Base-by-base conservation (phyloP, 2,888 invertebrate species). In the Dasypolia templi region DNA sequence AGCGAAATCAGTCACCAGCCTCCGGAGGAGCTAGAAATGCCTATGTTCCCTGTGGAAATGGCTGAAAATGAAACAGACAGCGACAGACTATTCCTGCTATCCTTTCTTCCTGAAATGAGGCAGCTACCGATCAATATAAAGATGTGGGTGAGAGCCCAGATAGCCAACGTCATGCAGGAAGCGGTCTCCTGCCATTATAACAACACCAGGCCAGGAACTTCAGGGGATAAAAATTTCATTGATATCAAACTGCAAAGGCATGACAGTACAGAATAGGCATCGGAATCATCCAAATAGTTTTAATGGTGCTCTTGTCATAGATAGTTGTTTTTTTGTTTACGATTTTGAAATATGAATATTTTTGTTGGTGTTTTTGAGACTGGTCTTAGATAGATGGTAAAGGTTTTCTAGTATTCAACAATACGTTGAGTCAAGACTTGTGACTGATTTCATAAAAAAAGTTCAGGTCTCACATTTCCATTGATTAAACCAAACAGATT, bases 111-210 rank as follows among this genome's bases (percentile, higher is more conserved):
- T 14, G 96, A 96, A 87, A 94, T 96, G 92, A 91, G 92, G 68
- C 94, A 94, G 82, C 81, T 96, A 39, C 95, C 95, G 0, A 78
- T 92, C 2, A 91, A 95, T 82, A 90, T 95, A 39, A 96, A 95
- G 89, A 96, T 96, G 96, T 96, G 96, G 96, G 94, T 93, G 65
- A 82, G 96, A 26, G 93, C 95, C 0, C 95, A 95, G 86, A 94
- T 96, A 72, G 95, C 96, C 0, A 94, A 92, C 67, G 87, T 94
- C 0, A 96, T 96, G 96, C 95, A 96, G 84, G 95, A 96, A 68
- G 96, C 96, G 0, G 95, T 96, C 1, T 86, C 88, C 1, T 91
- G 92, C 51, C 94, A 95, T 65, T 94, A 91, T 77, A 92, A 90
- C 61, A 92, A 94, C 68, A 90, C 90, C 0, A 86, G 84, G 49